These are phyloP conservation scores for Agrenia bidenticulata DNA, from an alignment of 2,888 invertebrate genomes.

Conservation along the genomic window DNA sequence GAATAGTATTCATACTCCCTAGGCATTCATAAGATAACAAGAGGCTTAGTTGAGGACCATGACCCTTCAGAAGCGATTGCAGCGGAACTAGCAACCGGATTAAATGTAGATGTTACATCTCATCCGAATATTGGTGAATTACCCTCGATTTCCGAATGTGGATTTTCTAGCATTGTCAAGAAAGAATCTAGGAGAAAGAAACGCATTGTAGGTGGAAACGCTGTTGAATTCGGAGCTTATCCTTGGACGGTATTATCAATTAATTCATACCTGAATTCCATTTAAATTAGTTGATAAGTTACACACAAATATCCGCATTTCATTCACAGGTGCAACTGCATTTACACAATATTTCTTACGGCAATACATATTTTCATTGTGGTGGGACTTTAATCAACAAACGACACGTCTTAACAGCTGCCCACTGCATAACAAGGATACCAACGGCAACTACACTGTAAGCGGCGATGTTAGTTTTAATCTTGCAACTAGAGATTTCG, in stretches of 20 bases:
- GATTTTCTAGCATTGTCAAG: conserved; percentile 13
- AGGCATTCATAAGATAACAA: too few relatives aligned
- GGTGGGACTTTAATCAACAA: conserved; percentile 28
- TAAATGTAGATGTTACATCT: conserved; percentile 22
- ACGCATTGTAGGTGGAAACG: conserved; percentile 41
- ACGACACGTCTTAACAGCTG: conserved; percentile 10
- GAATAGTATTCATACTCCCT: too few relatives aligned
- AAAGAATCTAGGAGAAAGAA: conserved; percentile 25
- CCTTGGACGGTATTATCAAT: conserved; percentile 25
- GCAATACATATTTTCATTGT: conserved; percentile 20
- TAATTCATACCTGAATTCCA: not conserved
- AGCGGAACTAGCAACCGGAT: conserved; percentile 22
- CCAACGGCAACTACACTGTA: conserved; percentile 18
- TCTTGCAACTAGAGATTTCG: too few relatives aligned
- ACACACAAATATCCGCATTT: too few relatives aligned
- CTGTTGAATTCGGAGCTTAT: conserved; percentile 34
- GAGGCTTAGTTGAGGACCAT: too few relatives aligned
- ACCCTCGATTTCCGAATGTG: conserved; percentile 30
- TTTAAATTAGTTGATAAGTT: not conserved
- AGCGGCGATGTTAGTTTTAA: not conserved
- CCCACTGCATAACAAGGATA: conserved; percentile 28
- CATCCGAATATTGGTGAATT: conserved; percentile 31
- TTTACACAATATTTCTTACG: conserved; percentile 10
- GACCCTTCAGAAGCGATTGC: conserved; percentile 8
- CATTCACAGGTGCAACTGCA: conserved; percentile 1